phyloP scores from a whole-genome alignment of 1,140 invertebrate species.

The Eupeodes corollae region DNA sequence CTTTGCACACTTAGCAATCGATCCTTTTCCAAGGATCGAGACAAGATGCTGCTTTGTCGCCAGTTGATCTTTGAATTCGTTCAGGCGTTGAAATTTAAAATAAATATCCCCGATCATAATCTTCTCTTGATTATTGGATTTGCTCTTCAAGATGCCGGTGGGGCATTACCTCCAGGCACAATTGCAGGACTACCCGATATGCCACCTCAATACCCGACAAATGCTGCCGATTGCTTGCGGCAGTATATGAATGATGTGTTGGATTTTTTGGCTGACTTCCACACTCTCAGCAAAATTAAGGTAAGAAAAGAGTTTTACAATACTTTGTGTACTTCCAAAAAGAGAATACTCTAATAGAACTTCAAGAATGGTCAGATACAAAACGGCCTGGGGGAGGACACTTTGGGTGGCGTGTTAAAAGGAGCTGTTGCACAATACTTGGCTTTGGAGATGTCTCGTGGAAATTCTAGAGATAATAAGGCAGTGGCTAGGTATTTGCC shows the following conservation, averaged over 20 bases:
- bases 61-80: slow-evolving; percentile 88
- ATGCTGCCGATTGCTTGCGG: slow-evolving; percentile 84
- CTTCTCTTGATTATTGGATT: slow-evolving; percentile 83
- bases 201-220: slow-evolving; percentile 58
- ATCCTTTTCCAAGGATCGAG: slow-evolving; percentile 81
- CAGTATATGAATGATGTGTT: slow-evolving; percentile 87
- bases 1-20: slow-evolving; percentile 81
- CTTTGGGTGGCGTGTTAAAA: slow-evolving; percentile 87
- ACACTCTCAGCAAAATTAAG: slow-evolving; percentile 94
- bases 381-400: slow-evolving; percentile 85
- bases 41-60: slow-evolving; percentile 82
- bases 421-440: slow-evolving; percentile 91
- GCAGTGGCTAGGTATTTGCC: slow-evolving; percentile 76
- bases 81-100: slow-evolving; percentile 92
- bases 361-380: slow-evolving; percentile 61
- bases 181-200: slow-evolving; percentile 40
- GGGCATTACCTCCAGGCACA: slow-evolving; percentile 48
- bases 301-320: slow-evolving; percentile 40
- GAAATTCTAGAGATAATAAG: slow-evolving; percentile 73
- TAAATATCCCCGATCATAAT: slow-evolving; percentile 85
- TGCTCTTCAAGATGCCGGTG: slow-evolving; percentile 57
- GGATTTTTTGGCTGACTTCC: slow-evolving; percentile 92
- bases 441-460: slow-evolving; percentile 82
- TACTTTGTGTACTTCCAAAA: neutral
- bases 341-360: slow-evolving; percentile 45